Base-by-base conservation (phyloP, 1,140 invertebrate genomes). In the Temnothorax curvispinosus region DNA sequence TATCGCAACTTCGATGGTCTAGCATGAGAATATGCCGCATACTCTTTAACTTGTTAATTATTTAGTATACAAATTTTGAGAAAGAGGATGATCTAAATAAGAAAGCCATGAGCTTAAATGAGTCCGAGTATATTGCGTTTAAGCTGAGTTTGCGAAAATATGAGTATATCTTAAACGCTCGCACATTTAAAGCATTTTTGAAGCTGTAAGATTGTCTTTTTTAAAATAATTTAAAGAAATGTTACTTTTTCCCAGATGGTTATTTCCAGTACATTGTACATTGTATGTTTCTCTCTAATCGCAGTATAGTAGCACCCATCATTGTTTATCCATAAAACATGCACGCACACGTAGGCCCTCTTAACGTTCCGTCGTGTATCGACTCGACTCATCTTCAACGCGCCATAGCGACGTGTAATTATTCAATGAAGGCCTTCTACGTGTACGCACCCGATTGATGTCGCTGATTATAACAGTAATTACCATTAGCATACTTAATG, bases 401-500 rank as follows among this genome's bases (percentile, higher is more conserved):
- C 87, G 76, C 54, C 86, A 81, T 91, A 90, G 92, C 89, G 89
- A 91, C 91, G 93, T 93, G 85, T 93, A 94, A 94, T 94, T 94
- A 94, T 94, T 94, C 94, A 93, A 94, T 93, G 92, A 91, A 89
- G 90, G 91, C 87, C 92, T 88, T 90, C 86, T 87, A 88, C 91
- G 89, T 88, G 89, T 91, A 91, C 87, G 90, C 92, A 78, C 44
- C 91, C 94, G 93, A 94, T 94, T 92, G 91, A 94, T 94, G 94
- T 93, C 92, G 88, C 88, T 91, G 93, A 94, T 94, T 93, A 92
- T 93, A 91, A 92, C 87, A 82, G 91, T 91, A 94, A 94, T 94
- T 94, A 94, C 90, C 93, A 93, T 94, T 92, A 93, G 89, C 91
- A 91, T 93, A 88, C 87, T 87, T 94, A 93, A 94, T 94, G 91